phyloP scores from a whole-genome alignment of 2,113 vertebrate genomes.

The Camarhynchus parvulus region DNA sequence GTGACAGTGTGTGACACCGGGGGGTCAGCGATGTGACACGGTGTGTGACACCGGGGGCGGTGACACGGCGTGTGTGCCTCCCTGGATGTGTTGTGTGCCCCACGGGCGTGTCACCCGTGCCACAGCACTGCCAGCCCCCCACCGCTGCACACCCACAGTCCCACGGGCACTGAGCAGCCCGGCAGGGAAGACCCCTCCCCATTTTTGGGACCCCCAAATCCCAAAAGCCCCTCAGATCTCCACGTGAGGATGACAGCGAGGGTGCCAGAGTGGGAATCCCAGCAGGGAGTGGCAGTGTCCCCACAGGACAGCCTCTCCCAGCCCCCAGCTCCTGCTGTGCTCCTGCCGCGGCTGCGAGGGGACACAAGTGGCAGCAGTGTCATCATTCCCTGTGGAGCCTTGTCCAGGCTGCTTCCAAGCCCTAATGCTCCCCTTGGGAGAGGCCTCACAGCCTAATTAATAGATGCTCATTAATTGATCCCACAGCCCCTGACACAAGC shows the following conservation, averaged over 20 bases:
- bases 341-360: background rate
- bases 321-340: background rate
- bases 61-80: background rate
- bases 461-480: background rate
- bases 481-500: background rate
- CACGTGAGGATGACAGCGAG: too few species aligned
- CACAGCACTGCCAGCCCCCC: background rate
- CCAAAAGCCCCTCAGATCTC: too few species aligned
- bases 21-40: background rate
- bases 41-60: background rate
- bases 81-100: background rate
- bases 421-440: background rate
- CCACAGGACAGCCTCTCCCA: background rate
- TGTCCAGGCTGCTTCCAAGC: background rate
- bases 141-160: background rate
- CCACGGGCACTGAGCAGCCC: background rate
- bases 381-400: background rate
- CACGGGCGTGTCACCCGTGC: background rate
- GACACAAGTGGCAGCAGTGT: background rate
- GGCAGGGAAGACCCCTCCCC: background rate
- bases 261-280: background rate
- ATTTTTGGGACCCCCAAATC: background rate
- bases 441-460: background rate
- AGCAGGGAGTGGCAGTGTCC: background rate
- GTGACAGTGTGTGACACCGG: too few species aligned